Evolutionary conservation across 2,888 invertebrate species (phyloP), one percentile per base, ranked within the genome.

Genomic region (Morpho achilles): DNA sequence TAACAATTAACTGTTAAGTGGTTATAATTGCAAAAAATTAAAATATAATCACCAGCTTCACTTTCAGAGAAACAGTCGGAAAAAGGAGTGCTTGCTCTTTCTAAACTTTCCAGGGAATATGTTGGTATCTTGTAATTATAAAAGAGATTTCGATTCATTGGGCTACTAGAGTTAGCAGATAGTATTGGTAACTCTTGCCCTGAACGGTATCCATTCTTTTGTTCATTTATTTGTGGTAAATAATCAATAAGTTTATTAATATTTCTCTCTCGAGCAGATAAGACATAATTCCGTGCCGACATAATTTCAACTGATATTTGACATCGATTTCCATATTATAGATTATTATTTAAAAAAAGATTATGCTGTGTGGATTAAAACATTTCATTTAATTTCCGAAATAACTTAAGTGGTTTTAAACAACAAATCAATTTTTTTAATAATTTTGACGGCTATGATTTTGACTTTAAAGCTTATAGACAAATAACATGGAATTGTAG

Each of bases 61-160:
- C 89, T 89, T 60, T 89, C 90, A 1, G 90, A 87, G 61, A 86
- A 84, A 66, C 89, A 87, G 64, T 90, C 90, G 0, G 89, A 89
- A 69, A 84, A 84, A 9, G 90, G 89, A 2, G 88, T 86, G 7
- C 83, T 80, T 49, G 82, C 71, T 59, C 89, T 77, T 23, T 87
- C 84, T 16, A 74, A 71, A 62, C 74, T 81, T 62, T 82, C 79
- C 9, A 72, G 68, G 50, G 73, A 70, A 63, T 77, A 84, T 0
- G 79, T 71, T 53, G 80, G 74, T 47, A 77, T 69, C 53, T 83
- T 81, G 65, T 76, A 87, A 1, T 84, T 74, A 74, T 80, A 87
- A 59, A 75, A 76, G 55, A 90, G 67, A 69, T 90, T 90, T 50
- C 89, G 75, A 67, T 89, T 89, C 22, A 84, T 69, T 44, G 76